Percentiles rank a stretch among this genome's conserved stretches.
phyloP scores from a whole-genome alignment of 2,797 vertebrate genomes.

The Petrocephalus schoutedeni region DNA sequence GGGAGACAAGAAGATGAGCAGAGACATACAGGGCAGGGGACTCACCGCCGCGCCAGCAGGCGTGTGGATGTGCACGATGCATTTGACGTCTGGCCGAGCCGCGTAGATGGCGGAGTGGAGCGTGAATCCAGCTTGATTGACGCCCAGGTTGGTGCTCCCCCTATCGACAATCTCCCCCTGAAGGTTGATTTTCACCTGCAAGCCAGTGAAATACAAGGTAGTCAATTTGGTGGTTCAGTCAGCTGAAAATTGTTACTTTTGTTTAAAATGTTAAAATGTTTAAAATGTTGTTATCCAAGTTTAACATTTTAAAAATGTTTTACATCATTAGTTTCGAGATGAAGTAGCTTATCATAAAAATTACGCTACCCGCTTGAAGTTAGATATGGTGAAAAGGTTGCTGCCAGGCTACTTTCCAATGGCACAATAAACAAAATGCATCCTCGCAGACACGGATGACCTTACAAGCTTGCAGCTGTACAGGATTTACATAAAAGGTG shows the following conservation, averaged over 20 bases:
- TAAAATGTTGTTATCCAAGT: background rate
- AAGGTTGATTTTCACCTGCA: conserved; percentile 86
- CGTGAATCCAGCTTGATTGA: conserved; percentile 88
- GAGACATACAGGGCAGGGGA: background rate
- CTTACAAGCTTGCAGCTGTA: background rate
- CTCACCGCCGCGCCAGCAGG: conserved; percentile 86
- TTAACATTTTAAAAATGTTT: background rate
- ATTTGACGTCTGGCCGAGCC: conserved; percentile 80
- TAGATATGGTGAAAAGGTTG: background rate
- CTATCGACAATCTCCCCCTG: conserved; percentile 88
- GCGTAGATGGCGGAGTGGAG: conserved; percentile 88
- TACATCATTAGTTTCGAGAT: no score
- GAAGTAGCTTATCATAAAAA: background rate
- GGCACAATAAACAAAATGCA: background rate
- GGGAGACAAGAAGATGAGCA: background rate
- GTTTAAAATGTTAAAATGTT: no score
- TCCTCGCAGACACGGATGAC: background rate
- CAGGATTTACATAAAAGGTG: background rate
- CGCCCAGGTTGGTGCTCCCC: conserved; percentile 91
- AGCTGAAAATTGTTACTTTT: background rate
- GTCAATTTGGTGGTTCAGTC: background rate
- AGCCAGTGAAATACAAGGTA: background rate
- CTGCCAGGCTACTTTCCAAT: background rate
- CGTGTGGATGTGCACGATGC: conserved; percentile 87
- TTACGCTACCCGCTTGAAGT: background rate